A percentile compares a stretch with the other conserved stretches of the same genome.
These are phyloP conservation scores for Craseonycteris thonglongyai DNA, from an alignment of 2,113 vertebrate genomes.

Conservation along the genomic window DNA sequence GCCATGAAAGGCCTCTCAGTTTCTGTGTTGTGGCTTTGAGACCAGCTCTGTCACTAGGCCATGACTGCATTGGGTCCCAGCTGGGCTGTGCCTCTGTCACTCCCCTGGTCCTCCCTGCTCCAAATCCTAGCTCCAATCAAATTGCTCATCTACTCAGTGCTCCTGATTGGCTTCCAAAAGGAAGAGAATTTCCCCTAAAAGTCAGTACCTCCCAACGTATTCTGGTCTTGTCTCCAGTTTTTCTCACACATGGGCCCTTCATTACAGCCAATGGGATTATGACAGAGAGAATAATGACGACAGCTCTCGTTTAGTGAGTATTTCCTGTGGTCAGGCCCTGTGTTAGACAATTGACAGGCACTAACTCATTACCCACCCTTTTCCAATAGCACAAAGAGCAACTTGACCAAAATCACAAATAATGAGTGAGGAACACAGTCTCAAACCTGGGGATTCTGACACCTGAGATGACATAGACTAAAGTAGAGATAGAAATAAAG, in stretches of 20 bases:
- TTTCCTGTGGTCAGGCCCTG: neutral
- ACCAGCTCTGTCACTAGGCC: neutral
- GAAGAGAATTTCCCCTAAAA: neutral
- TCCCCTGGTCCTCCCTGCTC: neutral
- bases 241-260: neutral
- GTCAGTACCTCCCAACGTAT: neutral
- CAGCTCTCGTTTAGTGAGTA: neutral
- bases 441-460: neutral
- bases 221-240: neutral
- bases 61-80: neutral
- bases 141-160: neutral
- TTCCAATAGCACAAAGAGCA: neutral
- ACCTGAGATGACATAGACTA: neutral
- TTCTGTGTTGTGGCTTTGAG: neutral
- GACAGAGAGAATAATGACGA: neutral
- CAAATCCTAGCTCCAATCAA: neutral
- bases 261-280: neutral
- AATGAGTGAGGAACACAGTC: neutral
- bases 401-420: neutral
- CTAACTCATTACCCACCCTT: neutral
- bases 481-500: neutral
- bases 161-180: neutral
- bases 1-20: neutral
- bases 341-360: neutral
- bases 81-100: neutral